Evolutionary conservation across 2,797 vertebrate genomes (phyloP), one percentile per base, ranked within the genome.

Genomic region (Acanthopagrus latus): DNA sequence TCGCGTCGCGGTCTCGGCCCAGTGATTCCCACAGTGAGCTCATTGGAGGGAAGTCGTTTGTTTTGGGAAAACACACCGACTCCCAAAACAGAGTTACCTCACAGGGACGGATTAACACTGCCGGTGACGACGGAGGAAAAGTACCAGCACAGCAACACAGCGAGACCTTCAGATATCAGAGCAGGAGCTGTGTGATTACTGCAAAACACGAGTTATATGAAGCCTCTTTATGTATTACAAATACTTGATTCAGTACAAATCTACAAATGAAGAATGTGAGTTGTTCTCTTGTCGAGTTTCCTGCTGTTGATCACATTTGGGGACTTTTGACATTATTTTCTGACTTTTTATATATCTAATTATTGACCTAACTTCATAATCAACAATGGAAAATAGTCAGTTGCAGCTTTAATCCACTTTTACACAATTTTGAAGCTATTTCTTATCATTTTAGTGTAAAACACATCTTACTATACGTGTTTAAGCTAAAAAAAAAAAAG

Each of bases 21-120:
- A 23, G n/a, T 13, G 55, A 52, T n/a, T 44, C 55, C 64, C 64
- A 59, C 47, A 48, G 29, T 51, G 33, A 59, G 55, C 7, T 62
- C 38, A 38, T 0, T 0, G 27, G 29, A 25, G 16, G 60, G 62
- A 65, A 44, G 27, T 6, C 29, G 0, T 47, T 57, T 65, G 23
- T 41, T 65, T 50, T 43, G 47, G 51, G 54, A 66, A 25, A 67
- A 65, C 63, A n/a, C n/a, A 25, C 54, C 0, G 38, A 38, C 60
- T 38, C 51, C 51, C 60, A 48, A 14, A 74, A 66, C 72, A 54
- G 17, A 7, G n/a, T 43, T 7, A 44, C 10, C 38, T 38, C 38
- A 38, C 38, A 2, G 38, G 38, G 38, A 38, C 9, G 38, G 38
- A 38, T 9, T 38, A 38, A 38, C 8, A 38, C 2, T 9, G 3